phyloP scores from a whole-genome alignment of 2,888 invertebrate species.

The Clivina fossor region DNA sequence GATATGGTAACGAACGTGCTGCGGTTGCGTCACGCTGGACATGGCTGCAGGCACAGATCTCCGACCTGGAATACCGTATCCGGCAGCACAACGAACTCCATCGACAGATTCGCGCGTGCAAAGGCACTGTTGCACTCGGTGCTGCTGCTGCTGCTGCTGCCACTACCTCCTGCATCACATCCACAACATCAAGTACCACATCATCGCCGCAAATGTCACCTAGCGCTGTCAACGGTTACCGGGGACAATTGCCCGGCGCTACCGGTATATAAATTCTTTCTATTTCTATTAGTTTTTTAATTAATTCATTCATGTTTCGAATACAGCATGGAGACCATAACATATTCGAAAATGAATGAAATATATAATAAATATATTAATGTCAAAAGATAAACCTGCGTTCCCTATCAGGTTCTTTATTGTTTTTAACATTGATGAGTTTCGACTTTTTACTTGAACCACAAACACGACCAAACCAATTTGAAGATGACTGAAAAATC shows the following conservation, averaged over 20 bases:
- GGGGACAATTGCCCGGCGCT: conserved; percentile 65
- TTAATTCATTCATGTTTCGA: too few relatives aligned
- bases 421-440: too few relatives aligned
- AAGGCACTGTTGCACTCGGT: conserved; percentile 62
- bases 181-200: conserved; percentile 46
- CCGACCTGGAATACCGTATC: conserved; percentile 88
- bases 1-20: conserved; percentile 76
- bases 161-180: conserved; percentile 41
- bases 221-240: conserved; percentile 63
- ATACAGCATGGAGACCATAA: too few relatives aligned
- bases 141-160: conserved; percentile 53
- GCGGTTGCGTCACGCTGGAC: conserved; percentile 85
- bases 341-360: too few relatives aligned
- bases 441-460: too few relatives aligned
- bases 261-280: too few relatives aligned
- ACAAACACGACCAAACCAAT: too few relatives aligned
- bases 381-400: too few relatives aligned
- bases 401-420: too few relatives aligned
- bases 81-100: conserved; percentile 83
- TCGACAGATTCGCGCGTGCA: conserved; percentile 63
- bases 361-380: too few relatives aligned
- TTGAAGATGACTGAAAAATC: too few relatives aligned
- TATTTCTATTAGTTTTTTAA: too few relatives aligned
- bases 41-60: conserved; percentile 90
- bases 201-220: conserved; percentile 44